Evolutionary conservation across 2,113 vertebrate species (phyloP), one percentile per base, ranked within the genome.

Genomic region (Tenrec ecaudatus): DNA sequence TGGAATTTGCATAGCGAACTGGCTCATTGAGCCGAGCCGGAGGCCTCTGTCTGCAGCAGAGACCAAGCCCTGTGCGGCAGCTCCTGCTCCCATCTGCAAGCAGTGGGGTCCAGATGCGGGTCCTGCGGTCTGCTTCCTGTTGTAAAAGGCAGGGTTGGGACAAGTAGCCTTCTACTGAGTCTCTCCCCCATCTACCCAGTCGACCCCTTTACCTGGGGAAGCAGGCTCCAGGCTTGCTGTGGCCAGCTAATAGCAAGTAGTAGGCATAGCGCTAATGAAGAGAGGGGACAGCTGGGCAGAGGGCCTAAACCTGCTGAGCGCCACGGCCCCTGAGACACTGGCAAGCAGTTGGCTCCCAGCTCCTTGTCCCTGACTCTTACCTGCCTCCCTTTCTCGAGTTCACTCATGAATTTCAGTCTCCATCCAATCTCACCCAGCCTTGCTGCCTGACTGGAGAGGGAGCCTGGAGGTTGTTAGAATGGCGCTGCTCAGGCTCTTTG

Each of bases 341-440:
- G 82, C 31, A 66, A 17, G 53, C 27, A 33, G 0, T 25, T 16
- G 6, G 79, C 86, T 79, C 76, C n/a, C 25, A 1, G 33, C 77
- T 58, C 43, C 43, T 36, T 83, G 66, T 66, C 31, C 38, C 33
- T 33, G 29, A 43, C 19, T 75, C 31, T 33, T 83, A 2, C 33
- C 19, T 25, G 62, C 78, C 69, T 87, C 81, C 29, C 17, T 84
- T 62, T 38, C 43, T 83, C 38, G 53, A 85, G 57, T 20, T 57
- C 38, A 47, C 27, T 92, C 40, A 78, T 60, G 60, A 89, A 71
- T 82, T 62, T 71, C 73, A 62, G 15, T 89, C 77, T 88, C 75
- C 80, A 73, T 29, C 88, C 53, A 16, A 31, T n/a, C 36, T 64
- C 53, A n/a, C 43, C 36, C 6, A 75, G 23, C 36, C 87, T 78